Base-by-base conservation (phyloP, 2,888 invertebrate species). In the Yponomeuta malinellus region DNA sequence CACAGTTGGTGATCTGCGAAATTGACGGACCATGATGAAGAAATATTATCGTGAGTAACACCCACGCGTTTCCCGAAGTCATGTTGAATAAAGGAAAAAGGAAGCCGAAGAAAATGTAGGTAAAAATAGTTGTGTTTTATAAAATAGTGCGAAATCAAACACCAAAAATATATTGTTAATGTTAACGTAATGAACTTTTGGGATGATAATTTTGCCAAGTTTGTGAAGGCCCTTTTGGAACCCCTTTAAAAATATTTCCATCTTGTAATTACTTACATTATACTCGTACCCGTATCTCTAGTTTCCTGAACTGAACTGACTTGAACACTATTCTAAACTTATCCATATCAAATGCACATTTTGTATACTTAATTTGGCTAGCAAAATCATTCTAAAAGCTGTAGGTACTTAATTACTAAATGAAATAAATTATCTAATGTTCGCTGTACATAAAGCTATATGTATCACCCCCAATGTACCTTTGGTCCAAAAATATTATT, bases 211-310 rank as follows among this genome's bases (percentile, higher is more conserved):
- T 79, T 79, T 79, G 75, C 76, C 74, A 72, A 74, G 77, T 73
- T 63, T 75, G 75, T 74, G 75, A 78, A 79, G 78, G 80, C 78
- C 77, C 70, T 78, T 80, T 80, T 78, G 81, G 74, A 81, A 80
- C 79, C 81, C 81, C 78, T 79, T 80, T 81, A 64, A 43, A 63
- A 63, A 63, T 37, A 52, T 59, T 29, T 69, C 29, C 15, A 31
- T 48, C 43, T 70, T 63, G 15, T 63, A 63, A 63, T 10, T 37
- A 15, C 23, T 48, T 15, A 68, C 10, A 15, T 68, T 48, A 2
- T 68, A n/a, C 43, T 68, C 33, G 43, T 15, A 68, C 23, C 6
- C 10, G 4, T 68, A 68, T 43, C 15, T 12, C 15, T 68, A 33
- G n/a, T n/a, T 37, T 68, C 68, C 68, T 33, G n/a, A 70, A 70